Conservation (phyloP, 2,113 vertebrate species). For the Carassius auratus region DNA sequence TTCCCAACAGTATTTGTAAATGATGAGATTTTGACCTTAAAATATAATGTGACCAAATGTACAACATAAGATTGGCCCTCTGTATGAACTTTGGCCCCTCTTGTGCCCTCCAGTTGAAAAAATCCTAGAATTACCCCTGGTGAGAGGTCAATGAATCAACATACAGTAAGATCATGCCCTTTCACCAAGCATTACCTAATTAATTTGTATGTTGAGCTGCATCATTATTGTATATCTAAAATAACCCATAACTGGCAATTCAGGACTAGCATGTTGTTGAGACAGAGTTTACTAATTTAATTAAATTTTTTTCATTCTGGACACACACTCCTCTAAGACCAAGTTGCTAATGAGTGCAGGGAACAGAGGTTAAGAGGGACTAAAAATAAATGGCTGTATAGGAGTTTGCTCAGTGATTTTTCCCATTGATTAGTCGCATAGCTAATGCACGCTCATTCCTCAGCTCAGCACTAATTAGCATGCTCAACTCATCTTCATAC, state of each 20-base stretch:
- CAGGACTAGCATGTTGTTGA: conserved; percentile 20
- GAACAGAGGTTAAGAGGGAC: conserved; percentile 63
- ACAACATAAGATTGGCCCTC: too few species aligned
- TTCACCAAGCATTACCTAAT: conserved; percentile 21
- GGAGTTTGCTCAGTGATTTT: conserved; percentile 93
- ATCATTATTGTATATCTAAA: conserved; percentile 37
- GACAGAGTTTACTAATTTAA: too few species aligned
- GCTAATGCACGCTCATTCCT: conserved; percentile 93
- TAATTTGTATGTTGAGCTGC: conserved; percentile 31
- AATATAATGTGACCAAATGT: too few species aligned
- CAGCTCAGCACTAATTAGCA: conserved; percentile 90
- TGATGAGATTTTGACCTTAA: too few species aligned
- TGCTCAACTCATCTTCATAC: conserved; percentile 76
- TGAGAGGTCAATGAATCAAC: conserved; percentile 26
- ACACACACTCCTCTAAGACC: conserved; percentile 47
- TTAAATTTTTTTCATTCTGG: neutral
- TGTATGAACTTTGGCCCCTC: too few species aligned
- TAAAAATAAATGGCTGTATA: conserved; percentile 89
- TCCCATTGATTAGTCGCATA: conserved; percentile 94
- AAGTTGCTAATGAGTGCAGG: conserved; percentile 58
- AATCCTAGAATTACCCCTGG: too few species aligned
- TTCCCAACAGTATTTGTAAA: too few species aligned
- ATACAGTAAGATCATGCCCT: conserved; percentile 3
- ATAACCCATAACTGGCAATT: conserved; percentile 28
- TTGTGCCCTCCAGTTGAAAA: too few species aligned